Evolutionary conservation across 1,140 invertebrate genomes (phyloP), one percentile per base, ranked within the genome.

Genomic region (Dreissena rostriformis): DNA sequence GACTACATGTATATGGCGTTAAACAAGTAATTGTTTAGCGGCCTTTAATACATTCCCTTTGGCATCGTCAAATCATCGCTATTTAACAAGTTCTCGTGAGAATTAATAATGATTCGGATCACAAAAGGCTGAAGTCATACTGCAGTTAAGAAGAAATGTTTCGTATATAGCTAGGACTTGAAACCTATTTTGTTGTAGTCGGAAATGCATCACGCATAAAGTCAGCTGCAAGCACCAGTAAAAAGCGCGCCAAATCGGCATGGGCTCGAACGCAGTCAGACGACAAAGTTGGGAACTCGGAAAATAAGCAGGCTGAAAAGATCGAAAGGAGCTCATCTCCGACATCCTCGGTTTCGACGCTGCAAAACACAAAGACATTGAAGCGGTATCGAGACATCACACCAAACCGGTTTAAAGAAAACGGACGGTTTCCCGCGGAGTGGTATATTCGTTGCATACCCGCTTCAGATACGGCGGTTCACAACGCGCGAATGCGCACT

Each of bases 391-490:
- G 52, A 68, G 67, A 82, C 49, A 73, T 82, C 15, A 49, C 28
- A 28, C 12, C 68, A 19, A 39, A 39, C 19, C 70, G 70, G 66
- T 82, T 82, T 68, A 82, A 82, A 68, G 80, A 82, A 66, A 82
- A 82, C 72, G 73, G 73, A 22, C 28, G 80, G 28, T 87, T 79
- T 73, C 88, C 88, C 11, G 55, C 78, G 55, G 86, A 87, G 67
- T 88, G 86, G 86, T 88, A 86, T 26, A 79, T 85, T 6, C 74
- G 75, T 22, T 82, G 80, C 29, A 65, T 88, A 29, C 88, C 82
- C 19, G 86, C 88, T 0, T 85, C 86, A 14, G 88, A 88, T 80
- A 83, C 82, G 8, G 82, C 78, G 2, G 72, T 88, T 53, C 77
- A 84, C 24, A 83, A 84, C 57, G 63, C 81, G 4, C 75, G 84